phyloP scores from a whole-genome alignment of 2,888 invertebrate genomes.

The Sesia bembeciformis region DNA sequence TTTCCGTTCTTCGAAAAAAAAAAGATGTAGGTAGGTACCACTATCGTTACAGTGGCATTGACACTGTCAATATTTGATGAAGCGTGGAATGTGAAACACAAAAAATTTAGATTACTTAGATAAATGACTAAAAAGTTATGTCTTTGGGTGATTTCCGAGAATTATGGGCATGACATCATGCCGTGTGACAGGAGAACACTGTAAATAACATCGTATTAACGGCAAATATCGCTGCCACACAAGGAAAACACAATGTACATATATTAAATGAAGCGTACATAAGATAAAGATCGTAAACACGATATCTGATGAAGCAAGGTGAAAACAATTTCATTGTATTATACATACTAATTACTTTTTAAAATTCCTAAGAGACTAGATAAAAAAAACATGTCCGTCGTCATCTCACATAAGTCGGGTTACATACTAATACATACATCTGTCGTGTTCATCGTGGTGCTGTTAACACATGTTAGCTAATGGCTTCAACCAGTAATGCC shows the following conservation, averaged over 20 bases:
- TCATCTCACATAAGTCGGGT: too few relatives aligned
- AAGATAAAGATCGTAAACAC: too few relatives aligned
- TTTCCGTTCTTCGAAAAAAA: conserved; percentile 5
- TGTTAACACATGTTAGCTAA: conserved; percentile 50
- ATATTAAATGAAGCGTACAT: too few relatives aligned
- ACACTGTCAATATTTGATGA: conserved; percentile 41
- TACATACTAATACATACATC: too few relatives aligned
- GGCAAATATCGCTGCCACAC: too few relatives aligned
- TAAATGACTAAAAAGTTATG: conserved; percentile 24
- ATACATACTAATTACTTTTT: too few relatives aligned
- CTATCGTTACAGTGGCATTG: conserved; percentile 13
- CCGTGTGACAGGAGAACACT: conserved; percentile 35
- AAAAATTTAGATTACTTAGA: conserved; percentile 11
- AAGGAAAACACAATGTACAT: too few relatives aligned
- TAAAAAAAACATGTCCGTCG: too few relatives aligned
- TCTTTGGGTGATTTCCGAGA: conserved; percentile 23
- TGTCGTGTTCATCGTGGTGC: conserved; percentile 9
- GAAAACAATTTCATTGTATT: too few relatives aligned
- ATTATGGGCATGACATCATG: conserved; percentile 41
- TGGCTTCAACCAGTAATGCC: conserved; percentile 25
- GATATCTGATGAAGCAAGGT: too few relatives aligned
- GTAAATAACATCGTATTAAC: conserved; percentile 18
- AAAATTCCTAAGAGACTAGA: too few relatives aligned
- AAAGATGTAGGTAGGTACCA: background rate
- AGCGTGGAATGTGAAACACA: conserved; percentile 26